Evolutionary conservation across 2,113 vertebrate species (phyloP).

Genomic region (Regulus satrapa): DNA sequence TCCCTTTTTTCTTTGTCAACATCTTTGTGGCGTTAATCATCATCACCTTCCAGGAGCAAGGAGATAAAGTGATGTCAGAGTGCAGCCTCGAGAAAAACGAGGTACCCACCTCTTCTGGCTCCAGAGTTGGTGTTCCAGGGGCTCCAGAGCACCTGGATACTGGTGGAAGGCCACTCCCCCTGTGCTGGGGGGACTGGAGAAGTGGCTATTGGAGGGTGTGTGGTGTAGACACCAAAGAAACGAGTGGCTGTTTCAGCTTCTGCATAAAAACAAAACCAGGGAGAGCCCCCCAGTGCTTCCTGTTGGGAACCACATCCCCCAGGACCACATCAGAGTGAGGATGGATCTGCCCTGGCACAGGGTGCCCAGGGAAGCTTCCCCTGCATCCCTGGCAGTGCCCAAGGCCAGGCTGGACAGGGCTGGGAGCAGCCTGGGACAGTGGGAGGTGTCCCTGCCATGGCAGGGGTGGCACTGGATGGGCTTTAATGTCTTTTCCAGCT

Average conservation of each 20-base stretch:
- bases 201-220: neutral
- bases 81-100: slow-evolving; percentile 98
- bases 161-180: neutral
- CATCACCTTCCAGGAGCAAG: slow-evolving; percentile 98
- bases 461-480: neutral
- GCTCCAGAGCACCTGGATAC: neutral
- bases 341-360: neutral
- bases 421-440: neutral
- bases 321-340: neutral
- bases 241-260: neutral
- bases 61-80: slow-evolving; percentile 94
- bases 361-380: neutral
- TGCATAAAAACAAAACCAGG: neutral
- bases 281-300: fast-evolving
- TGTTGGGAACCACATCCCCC: fast-evolving
- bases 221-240: neutral
- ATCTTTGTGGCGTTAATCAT: slow-evolving; percentile 98
- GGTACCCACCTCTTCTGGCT: slow-evolving; percentile 66
- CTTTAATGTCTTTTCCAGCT: neutral
- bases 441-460: neutral
- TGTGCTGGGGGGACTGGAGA: neutral
- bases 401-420: neutral
- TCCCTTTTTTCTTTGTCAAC: slow-evolving; percentile 99
- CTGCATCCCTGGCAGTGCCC: neutral
- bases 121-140: neutral